These are phyloP conservation scores for Diadegma fenestrale DNA, from an alignment of 2,888 invertebrate species.

Conservation along the genomic window DNA sequence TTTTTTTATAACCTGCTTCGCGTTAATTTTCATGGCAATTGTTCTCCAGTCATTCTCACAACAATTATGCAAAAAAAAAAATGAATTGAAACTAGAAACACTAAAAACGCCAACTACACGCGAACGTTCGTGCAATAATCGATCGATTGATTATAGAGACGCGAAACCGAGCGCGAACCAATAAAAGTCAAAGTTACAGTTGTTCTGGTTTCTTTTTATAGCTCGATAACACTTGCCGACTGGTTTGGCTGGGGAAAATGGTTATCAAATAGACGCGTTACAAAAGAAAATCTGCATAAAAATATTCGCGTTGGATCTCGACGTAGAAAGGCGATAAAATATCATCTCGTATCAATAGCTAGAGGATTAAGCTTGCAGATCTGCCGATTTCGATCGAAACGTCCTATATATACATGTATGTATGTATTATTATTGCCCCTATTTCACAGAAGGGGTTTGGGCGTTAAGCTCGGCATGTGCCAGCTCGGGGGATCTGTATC, in stretches of 20 bases:
- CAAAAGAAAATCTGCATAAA: neutral
- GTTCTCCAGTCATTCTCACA: neutral
- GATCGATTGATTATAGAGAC: neutral
- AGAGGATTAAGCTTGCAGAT: constrained; percentile 14
- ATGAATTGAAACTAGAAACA: neutral
- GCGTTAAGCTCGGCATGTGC: constrained; percentile 28
- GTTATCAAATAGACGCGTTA: neutral
- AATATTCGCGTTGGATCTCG: neutral
- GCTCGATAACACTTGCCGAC: neutral
- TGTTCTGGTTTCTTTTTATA: neutral
- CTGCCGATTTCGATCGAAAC: constrained; percentile 2
- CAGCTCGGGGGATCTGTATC: constrained; percentile 19
- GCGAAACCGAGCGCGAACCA: neutral
- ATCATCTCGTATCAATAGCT: neutral
- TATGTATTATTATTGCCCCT: neutral
- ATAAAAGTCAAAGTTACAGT: neutral
- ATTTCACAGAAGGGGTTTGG: constrained; percentile 20
- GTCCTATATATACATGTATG: neutral
- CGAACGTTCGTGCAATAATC: neutral
- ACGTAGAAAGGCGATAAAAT: neutral
- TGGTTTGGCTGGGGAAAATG: neutral
- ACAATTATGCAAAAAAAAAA: neutral
- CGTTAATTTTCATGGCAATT: neutral
- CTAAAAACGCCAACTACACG: neutral
- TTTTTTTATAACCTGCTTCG: neutral